Evolutionary conservation across 2,113 vertebrate species (phyloP), one percentile per base, ranked within the genome.

Genomic region (Alligator sinensis): DNA sequence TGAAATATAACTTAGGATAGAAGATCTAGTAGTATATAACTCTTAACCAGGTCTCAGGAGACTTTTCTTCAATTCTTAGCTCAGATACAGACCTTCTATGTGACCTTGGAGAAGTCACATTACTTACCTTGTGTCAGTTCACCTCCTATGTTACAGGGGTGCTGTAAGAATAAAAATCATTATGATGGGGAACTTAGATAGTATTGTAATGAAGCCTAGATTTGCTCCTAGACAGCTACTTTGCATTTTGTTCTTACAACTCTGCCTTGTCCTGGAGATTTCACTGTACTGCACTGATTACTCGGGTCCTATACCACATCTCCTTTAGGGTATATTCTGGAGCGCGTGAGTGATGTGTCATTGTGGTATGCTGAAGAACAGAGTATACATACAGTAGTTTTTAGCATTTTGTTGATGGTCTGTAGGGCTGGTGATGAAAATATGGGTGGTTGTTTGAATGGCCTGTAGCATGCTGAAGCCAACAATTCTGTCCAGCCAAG

Each of bases 301-400:
- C 21, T 47, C 12, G 11, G 47, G 34, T 47, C 21, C 34, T 47
- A 9, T 38, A 19, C 34, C 47, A 13, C 70, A 74, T 74, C 21
- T 15, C 70, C 70, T 47, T 38, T 74, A 74, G 19, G 17, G 34
- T 19, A 47, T 11, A 47, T 3, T 30, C 22, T 24, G 70, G 12
- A 12, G 34, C 70, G 24, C 19, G 4, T 13, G 12, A 24, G 34
- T 24, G 7, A 11, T 24, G 17, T 66, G 1, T 0, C 55, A 77
- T 16, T 0, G 0, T 0, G 2, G 22, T 34, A 27, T 0, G 1
- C 6, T 4, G 47, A 68, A 64, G 27, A 64, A 25, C 55, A 17
- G 21, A 17, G 38, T 12, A 77, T 70, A 59, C 24, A 54, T 25
- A 28, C 27, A 63, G 15, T 0, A 0, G 3, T 83, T 13, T 30